Conservation (phyloP, 2,113 vertebrate species). For the Ictidomys tridecemlineatus region DNA sequence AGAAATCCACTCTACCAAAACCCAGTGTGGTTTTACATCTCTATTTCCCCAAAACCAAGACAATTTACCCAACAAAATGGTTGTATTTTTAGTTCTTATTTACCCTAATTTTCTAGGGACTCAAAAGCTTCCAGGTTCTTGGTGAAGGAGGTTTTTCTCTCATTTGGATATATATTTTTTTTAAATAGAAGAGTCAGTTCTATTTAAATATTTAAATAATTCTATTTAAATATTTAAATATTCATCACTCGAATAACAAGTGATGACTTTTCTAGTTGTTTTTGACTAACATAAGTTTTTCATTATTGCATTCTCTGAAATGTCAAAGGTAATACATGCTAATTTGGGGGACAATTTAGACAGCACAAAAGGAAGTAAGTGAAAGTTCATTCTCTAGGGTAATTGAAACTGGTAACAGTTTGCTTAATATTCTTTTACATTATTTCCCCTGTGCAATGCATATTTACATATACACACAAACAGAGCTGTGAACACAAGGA, state of each 20-base stretch:
- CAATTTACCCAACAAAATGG: neutral
- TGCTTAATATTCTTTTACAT: neutral
- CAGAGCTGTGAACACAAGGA: neutral
- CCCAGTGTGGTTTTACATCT: neutral
- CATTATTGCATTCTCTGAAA: neutral
- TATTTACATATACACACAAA: neutral
- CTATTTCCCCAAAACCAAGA: neutral
- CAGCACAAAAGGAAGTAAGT: neutral
- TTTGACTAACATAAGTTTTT: neutral
- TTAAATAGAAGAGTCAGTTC: neutral
- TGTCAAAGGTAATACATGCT: neutral
- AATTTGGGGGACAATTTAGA: neutral
- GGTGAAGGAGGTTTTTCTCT: neutral
- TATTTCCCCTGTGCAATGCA: neutral
- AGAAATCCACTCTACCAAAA: neutral
- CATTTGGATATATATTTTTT: neutral
- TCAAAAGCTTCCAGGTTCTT: neutral
- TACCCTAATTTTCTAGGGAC: neutral
- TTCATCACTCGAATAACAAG: neutral
- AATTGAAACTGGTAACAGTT: neutral
- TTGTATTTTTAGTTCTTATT: neutral
- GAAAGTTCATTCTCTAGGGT: neutral
- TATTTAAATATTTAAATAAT: too few relatives aligned
- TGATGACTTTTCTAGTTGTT: neutral
- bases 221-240: too few relatives aligned